Evolutionary conservation across 2,797 vertebrate species (phyloP), one percentile per base, ranked within the genome.

Genomic region (Adrianichthys oophorus): DNA sequence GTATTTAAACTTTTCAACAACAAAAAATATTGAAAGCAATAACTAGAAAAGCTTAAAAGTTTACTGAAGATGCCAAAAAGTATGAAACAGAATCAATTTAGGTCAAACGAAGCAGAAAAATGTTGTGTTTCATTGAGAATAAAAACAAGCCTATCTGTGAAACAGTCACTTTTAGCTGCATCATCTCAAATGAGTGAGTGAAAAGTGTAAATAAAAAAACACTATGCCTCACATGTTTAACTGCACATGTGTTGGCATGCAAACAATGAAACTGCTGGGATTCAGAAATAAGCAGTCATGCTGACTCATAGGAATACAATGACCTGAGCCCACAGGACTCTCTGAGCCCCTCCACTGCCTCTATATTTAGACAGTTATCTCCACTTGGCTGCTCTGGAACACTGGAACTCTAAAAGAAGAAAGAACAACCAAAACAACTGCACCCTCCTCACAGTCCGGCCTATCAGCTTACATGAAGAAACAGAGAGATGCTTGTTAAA

Each of bases 321-420:
- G 82, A 62, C 56, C 69, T 17, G 45, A 70, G 65, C 58, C 53
- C 57, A 54, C 43, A 46, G 65, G 62, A 74, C 57, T 65, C 51
- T 43, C 21, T 15, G 50, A 47, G 68, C 62, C 50, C 56, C 65
- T 51, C 41, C 48, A 32, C 58, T 54, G 8, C 53, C 60, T 83
- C 85, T 90, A 88, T 80, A 79, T 86, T 86, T 89, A 86, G 80
- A 57, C 59, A 7, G 21, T 72, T 86, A 83, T 90, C 85, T 84
- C 47, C 0, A 46, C 70, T 68, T 14, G 41, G 56, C 86, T 79
- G 79, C 77, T 70, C 74, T 60, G 77, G 55, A 86, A 86, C 72
- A 77, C 68, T 49, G 79, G 76, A 83, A 67, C 54, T 78, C 66
- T 59, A 66, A 48, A 69, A 58, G 72, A 80, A 75, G 45, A 45